Conservation (phyloP, 2,888 invertebrate genomes). For the Microplitis deprimator region DNA sequence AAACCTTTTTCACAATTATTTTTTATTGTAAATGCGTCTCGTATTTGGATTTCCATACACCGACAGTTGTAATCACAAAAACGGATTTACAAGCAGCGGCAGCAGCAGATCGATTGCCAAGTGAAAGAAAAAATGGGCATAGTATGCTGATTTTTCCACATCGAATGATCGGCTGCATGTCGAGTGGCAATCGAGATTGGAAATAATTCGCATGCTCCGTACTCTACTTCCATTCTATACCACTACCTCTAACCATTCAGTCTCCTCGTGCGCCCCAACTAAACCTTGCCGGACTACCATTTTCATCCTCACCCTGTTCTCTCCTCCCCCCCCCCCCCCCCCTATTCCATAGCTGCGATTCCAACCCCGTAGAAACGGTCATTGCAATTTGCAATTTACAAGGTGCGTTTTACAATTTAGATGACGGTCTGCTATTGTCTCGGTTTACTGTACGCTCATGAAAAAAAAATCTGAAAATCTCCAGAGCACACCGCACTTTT, state of each 20-base stretch:
- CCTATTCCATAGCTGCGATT: neutral
- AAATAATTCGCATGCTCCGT: constrained; percentile 26
- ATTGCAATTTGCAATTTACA: constrained; percentile 61
- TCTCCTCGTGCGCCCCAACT: neutral
- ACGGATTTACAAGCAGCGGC: constrained; percentile 33
- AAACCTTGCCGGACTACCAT: neutral
- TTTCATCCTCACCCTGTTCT: neutral
- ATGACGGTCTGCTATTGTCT: constrained; percentile 61
- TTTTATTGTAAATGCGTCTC: constrained; percentile 20
- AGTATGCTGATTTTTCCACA: constrained; percentile 27
- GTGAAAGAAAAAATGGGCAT: constrained; percentile 33
- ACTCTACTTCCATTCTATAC: constrained; percentile 8
- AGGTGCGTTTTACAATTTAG: constrained; percentile 66
- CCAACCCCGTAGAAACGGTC: constrained; percentile 38
- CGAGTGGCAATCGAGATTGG: constrained; percentile 39
- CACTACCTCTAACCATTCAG: neutral
- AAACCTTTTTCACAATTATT: constrained; percentile 11
- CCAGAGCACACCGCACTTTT: constrained; percentile 11
- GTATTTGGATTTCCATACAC: constrained; percentile 20
- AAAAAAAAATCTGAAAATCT: constrained; percentile 51
- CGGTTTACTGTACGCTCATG: constrained; percentile 54
- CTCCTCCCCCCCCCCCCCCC: too few species aligned
- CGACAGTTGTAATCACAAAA: constrained; percentile 34
- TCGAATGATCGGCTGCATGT: constrained; percentile 38
- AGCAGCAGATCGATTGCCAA: constrained; percentile 30